A percentile compares a stretch with the other conserved stretches of the same genome.
These are phyloP conservation scores for Hippasteria phrygiana DNA, from an alignment of 53 echinoderm and acorn worm genomes.

Conservation along the genomic window DNA sequence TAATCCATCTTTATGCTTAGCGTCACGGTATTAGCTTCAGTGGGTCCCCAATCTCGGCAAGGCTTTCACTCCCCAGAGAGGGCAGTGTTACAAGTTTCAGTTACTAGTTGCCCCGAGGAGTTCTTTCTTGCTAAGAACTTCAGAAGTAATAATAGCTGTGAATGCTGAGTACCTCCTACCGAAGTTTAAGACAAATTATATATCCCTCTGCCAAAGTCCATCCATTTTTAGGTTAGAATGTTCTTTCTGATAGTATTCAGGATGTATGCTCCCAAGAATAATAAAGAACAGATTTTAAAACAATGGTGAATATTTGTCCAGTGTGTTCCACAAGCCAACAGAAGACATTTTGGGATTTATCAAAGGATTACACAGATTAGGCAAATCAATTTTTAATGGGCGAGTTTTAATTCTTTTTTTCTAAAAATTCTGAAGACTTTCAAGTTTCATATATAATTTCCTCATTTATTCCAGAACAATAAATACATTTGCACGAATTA, in stretches of 20 bases:
- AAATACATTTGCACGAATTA: too few species aligned
- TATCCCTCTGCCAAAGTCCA: background rate
- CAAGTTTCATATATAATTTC: too few species aligned
- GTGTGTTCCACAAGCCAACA: too few species aligned
- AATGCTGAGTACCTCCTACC: constrained; percentile 14
- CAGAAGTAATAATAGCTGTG: constrained; percentile 21
- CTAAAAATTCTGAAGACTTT: too few species aligned
- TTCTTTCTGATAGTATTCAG: background rate
- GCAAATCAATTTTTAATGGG: too few species aligned
- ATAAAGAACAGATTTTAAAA: too few species aligned
- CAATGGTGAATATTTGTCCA: too few species aligned
- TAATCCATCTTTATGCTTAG: constrained; percentile 40
- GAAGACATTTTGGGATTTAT: too few species aligned
- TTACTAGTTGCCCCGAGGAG: constrained; percentile 33
- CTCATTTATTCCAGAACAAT: too few species aligned
- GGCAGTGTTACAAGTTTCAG: constrained; percentile 24
- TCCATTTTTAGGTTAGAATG: background rate
- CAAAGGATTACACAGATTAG: too few species aligned
- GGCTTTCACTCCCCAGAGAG: constrained; percentile 10
- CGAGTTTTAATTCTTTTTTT: too few species aligned
- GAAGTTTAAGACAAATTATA: constrained; percentile 8
- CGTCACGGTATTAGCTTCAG: background rate
- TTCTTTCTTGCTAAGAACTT: constrained; percentile 30
- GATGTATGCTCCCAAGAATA: too few species aligned
- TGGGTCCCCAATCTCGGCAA: background rate